A percentile compares a stretch with the other conserved stretches of the same genome.
These are phyloP conservation scores for Epizoanthus stellaris DNA, from an alignment of 92 coral and sea anemone species.

Conservation along the genomic window DNA sequence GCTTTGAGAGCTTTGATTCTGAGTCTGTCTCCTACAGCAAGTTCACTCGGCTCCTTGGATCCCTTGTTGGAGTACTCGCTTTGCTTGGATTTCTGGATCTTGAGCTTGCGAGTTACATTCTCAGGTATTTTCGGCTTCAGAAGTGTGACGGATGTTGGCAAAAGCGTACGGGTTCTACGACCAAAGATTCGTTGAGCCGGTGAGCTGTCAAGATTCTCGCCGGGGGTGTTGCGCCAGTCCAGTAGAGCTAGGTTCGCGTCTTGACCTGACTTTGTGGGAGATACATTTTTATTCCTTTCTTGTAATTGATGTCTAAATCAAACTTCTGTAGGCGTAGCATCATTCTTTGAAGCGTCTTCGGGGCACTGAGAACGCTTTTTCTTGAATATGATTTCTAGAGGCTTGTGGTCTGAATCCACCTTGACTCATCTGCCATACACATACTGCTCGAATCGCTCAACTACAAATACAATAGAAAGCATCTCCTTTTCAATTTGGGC, in stretches of 20 bases:
- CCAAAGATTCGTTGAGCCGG: slow-evolving; percentile 8
- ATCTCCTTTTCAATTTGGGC: no score
- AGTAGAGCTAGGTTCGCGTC: slow-evolving; percentile 39
- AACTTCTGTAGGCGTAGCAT: no score
- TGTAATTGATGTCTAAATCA: no score
- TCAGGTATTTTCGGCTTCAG: not conserved
- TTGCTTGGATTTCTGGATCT: slow-evolving; percentile 26
- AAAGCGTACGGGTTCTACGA: slow-evolving; percentile 3
- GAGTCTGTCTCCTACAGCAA: not conserved
- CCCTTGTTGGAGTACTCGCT: slow-evolving; percentile 19
- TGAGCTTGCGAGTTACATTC: not conserved
- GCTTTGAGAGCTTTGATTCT: slow-evolving; percentile 27
- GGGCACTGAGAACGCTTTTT: no score
- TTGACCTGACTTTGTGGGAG: slow-evolving; percentile 13
- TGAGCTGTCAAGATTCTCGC: slow-evolving; percentile 19
- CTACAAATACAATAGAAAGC: not conserved
- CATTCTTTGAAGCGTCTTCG: no score
- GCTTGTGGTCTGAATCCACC: not conserved
- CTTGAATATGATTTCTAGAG: not conserved
- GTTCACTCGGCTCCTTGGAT: slow-evolving; percentile 7
- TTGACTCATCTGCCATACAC: not conserved
- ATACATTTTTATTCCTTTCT: not conserved
- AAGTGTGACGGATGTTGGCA: slow-evolving; percentile 28
- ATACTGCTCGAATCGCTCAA: not conserved
- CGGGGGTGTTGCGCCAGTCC: slow-evolving; percentile 40